Conservation (phyloP, 1,140 invertebrate species). For the Dendroctonus ponderosae region DNA sequence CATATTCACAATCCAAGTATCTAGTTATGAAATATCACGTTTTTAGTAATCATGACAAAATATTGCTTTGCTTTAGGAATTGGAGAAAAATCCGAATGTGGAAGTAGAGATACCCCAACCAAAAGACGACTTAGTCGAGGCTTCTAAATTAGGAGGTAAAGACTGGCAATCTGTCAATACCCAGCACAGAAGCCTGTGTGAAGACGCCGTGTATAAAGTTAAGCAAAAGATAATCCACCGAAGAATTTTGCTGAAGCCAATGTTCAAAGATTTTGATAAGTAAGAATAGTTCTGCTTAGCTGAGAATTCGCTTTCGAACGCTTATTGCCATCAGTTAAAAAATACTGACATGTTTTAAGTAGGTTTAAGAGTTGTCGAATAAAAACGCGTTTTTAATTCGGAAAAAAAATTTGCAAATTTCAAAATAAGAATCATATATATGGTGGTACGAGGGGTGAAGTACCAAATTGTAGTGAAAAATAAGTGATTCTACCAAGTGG, state of each 20-base stretch:
- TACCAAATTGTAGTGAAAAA: no score
- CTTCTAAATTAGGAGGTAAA: slow-evolving; percentile 51
- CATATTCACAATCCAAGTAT: slow-evolving; percentile 67
- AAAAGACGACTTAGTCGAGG: slow-evolving; percentile 45
- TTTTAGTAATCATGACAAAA: background rate
- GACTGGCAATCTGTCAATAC: slow-evolving; percentile 53
- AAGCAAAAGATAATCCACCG: slow-evolving; percentile 54
- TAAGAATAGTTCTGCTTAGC: slow-evolving; percentile 44
- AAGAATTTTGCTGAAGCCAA: slow-evolving; percentile 60
- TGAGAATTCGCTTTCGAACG: no score
- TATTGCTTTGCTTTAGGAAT: slow-evolving; percentile 47
- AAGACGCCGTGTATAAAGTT: slow-evolving; percentile 56
- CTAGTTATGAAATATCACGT: background rate
- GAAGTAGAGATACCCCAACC: slow-evolving; percentile 51
- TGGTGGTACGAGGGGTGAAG: no score
- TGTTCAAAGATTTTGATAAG: slow-evolving; percentile 67
- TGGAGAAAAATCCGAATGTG: slow-evolving; percentile 63
- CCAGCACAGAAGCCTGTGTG: slow-evolving; percentile 53
- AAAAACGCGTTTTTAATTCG: no score
- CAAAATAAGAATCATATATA: no score
- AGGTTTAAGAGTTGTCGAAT: no score
- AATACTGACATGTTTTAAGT: no score
- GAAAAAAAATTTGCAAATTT: no score
- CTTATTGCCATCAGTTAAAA: no score
- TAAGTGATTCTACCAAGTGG: no score